phyloP scores from a whole-genome alignment of 2,797 vertebrate species.

The Neostethus bicornis region DNA sequence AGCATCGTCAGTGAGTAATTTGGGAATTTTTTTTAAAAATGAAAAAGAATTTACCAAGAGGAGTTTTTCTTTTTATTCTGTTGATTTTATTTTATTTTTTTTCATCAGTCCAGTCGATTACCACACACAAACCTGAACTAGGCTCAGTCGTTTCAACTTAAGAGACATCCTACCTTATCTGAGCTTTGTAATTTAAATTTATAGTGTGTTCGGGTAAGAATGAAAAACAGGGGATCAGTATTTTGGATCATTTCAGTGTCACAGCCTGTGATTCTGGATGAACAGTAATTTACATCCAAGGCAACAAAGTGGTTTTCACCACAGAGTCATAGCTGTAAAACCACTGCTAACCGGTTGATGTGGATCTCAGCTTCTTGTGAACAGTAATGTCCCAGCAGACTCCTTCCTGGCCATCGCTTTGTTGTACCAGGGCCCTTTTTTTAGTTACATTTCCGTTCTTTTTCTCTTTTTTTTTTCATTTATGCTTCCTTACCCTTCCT shows the following conservation, averaged over 20 bases:
- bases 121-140: conserved; percentile 30
- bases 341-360: conserved; percentile 75
- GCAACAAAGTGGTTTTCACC: conserved; percentile 78
- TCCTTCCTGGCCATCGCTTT: conserved; percentile 53
- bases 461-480: conserved; percentile 2
- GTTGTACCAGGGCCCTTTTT: conserved; percentile 45
- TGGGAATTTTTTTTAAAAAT: conserved; percentile 24
- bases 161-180: conserved; percentile 35
- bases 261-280: conserved; percentile 63
- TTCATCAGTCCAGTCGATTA: conserved; percentile 20
- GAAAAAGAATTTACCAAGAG: conserved; percentile 11
- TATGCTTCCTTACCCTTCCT: conserved; percentile 7
- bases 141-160: conserved; percentile 33
- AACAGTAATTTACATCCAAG: conserved; percentile 76
- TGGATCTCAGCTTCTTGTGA: conserved; percentile 72
- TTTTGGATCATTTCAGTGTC: conserved; percentile 60
- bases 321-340: conserved; percentile 79
- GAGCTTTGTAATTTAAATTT: conserved; percentile 39
- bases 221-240: conserved; percentile 41
- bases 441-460: conserved; percentile 56
- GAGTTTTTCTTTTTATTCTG: conserved; percentile 10
- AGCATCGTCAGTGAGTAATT: conserved; percentile 22
- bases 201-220: conserved; percentile 40
- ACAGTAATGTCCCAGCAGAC: conserved; percentile 65
- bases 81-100: conserved; percentile 21